Conservation (phyloP, 2,888 invertebrate genomes). For the Lasiommata megera region DNA sequence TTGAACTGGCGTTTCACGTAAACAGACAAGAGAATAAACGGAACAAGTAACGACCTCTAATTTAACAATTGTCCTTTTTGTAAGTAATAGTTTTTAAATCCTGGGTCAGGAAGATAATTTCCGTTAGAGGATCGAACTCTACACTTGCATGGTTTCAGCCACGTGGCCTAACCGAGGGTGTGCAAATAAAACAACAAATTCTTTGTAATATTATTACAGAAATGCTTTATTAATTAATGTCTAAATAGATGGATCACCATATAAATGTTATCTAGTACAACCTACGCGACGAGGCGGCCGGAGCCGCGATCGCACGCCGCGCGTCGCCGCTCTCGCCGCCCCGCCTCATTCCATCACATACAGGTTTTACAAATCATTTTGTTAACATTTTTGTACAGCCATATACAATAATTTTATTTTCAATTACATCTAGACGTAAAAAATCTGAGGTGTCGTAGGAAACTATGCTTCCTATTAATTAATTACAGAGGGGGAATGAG, state of each 20-base stretch:
- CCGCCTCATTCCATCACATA: constrained; percentile 74
- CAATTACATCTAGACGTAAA: constrained; percentile 81
- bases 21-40: too few species aligned
- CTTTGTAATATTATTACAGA: constrained; percentile 84
- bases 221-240: constrained; percentile 85
- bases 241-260: constrained; percentile 84
- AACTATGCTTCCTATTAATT: constrained; percentile 80
- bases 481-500: constrained; percentile 80
- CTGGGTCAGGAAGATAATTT: too few species aligned
- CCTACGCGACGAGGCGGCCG: constrained; percentile 69
- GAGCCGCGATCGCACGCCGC: constrained; percentile 49
- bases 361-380: constrained; percentile 79
- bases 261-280: constrained; percentile 81
- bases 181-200: constrained; percentile 59
- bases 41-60: too few species aligned
- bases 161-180: background rate
- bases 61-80: too few species aligned
- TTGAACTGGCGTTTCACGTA: too few species aligned
- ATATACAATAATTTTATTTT: constrained; percentile 82
- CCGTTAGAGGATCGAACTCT: too few species aligned
- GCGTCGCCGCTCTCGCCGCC: constrained; percentile 56
- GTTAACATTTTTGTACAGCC: constrained; percentile 81
- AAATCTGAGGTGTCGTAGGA: constrained; percentile 80
- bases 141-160: too few species aligned
- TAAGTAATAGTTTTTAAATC: too few species aligned